Conservation (phyloP, 2,113 vertebrate species). For the Neolamprologus longior region DNA sequence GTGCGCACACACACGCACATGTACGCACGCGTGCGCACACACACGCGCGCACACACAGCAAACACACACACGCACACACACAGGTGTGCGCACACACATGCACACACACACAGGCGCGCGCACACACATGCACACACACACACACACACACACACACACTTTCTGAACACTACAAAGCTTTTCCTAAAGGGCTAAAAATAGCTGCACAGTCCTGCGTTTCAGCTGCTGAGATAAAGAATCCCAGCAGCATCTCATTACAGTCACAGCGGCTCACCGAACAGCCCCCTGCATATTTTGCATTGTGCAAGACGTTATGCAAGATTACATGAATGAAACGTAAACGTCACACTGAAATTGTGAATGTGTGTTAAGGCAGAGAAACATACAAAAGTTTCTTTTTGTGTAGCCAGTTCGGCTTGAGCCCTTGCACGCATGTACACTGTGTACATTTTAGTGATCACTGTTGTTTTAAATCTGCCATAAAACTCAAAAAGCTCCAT, state of each 20-base stretch:
- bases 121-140: fast-evolving
- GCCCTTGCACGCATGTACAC: neutral
- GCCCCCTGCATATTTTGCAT: neutral
- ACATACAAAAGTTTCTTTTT: neutral
- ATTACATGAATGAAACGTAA: neutral
- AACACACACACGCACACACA: fast-evolving
- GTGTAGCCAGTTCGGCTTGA: neutral
- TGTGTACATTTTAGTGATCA: fast-evolving
- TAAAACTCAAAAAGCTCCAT: neutral
- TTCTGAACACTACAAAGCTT: neutral
- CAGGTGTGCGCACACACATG: fast-evolving
- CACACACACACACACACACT: neutral
- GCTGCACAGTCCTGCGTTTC: neutral
- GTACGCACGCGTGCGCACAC: no score
- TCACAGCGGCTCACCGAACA: neutral
- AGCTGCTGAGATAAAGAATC: neutral
- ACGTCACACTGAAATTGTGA: neutral
- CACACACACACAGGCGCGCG: fast-evolving
- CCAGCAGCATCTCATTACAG: neutral
- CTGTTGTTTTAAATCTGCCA: neutral
- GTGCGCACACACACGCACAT: fast-evolving
- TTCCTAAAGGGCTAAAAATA: neutral
- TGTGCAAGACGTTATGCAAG: fast-evolving
- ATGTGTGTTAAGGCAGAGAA: neutral
- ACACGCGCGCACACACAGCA: fast-evolving